Base-by-base conservation (phyloP, 2,113 vertebrate species). In the Apus apus region DNA sequence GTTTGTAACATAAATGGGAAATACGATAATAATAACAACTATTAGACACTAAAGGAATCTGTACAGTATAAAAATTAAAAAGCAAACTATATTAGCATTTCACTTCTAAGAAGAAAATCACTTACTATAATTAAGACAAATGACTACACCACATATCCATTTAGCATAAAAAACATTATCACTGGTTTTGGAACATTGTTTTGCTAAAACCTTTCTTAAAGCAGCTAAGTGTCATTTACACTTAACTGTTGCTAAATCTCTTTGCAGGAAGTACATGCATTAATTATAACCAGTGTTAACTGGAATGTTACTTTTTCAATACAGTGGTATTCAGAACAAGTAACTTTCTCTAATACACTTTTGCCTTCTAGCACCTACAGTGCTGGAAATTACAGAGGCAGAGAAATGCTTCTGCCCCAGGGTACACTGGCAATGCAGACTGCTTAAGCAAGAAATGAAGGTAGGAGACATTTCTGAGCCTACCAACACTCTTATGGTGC, bases 161-260 rank as follows among this genome's bases (percentile, higher is more conserved):
- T 92, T 88, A 92, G 81, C n/a, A 79, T 16, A 76, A 7, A 91
- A 82, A 91, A 84, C 73, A 72, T 68, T 75, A 92, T 61, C 83
- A 72, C 38, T 64, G 61, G 64, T 86, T 81, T 76, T 72, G 79
- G 83, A 95, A 96, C 90, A 89, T 62, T 92, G 94, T 54, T 89
- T 91, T n/a, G 40, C 61, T 22, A 68, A 94, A 94, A 56, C 51
- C 80, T 71, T 93, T 64, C 65, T 89, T 90, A 77, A 85, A 74
- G 85, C 78, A 96, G 89, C 94, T 56, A 87, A 91, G 89, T 92
- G 90, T 86, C 92, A 96, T 50, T 94, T 94, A 73, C 80, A 95
- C 54, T 77, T 85, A 56, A 75, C 9, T 21, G 38, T 48, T 76
- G 68, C 77, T 92, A 67, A 67, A 93, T 73, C 64, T 85, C 61